Base-by-base conservation (phyloP, 2,888 invertebrate genomes). In the Tipula unca region DNA sequence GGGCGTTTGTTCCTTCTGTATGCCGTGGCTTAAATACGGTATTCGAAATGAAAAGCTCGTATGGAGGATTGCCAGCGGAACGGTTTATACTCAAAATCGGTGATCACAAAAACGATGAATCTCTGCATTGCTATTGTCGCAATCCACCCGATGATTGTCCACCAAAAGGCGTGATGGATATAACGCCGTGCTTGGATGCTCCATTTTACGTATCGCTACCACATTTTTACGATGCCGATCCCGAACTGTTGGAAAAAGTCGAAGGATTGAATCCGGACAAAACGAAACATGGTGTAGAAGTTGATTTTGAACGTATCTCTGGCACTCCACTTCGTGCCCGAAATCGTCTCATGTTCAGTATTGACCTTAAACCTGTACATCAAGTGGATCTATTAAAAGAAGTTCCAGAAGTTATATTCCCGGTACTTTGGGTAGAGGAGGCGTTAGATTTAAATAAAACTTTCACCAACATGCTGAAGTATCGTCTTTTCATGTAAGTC, bases 351-450 rank as follows among this genome's bases (percentile, higher is more conserved):
- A 96, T 96, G 89, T 96, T 96, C 88, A 96, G 93, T 89, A 91
- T 96, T 87, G 92, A 93, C 82, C 88, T 96, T 1, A 90, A 93
- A 85, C 89, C 90, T 0, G 92, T 94, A 0, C 92, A 93, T 0
- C 95, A 95, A 89, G 90, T 96, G 14, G 93, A 93, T 0, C 88
- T 94, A 0, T 94, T 94, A 91, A 94, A 94, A 87, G 92, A 93
- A 54, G 90, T 96, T 3, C 93, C 94, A 0, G 92, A 92, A 5
- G 92, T 94, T 0, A 89, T 96, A 0, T 89, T 94, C 17, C 96
- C 96, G 0, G 14, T 96, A 1, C 94, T 96, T 87, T 96, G 96
- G 96, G 91, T 96, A 0, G 95, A 96, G 88, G 96, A 96, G 93
- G 94, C 95, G 6, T 91, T 94, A 0, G 92, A 93, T 0, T 89